Evolutionary conservation across 2,113 vertebrate genomes (phyloP).

Genomic region (Nyctereutes procyonoides): DNA sequence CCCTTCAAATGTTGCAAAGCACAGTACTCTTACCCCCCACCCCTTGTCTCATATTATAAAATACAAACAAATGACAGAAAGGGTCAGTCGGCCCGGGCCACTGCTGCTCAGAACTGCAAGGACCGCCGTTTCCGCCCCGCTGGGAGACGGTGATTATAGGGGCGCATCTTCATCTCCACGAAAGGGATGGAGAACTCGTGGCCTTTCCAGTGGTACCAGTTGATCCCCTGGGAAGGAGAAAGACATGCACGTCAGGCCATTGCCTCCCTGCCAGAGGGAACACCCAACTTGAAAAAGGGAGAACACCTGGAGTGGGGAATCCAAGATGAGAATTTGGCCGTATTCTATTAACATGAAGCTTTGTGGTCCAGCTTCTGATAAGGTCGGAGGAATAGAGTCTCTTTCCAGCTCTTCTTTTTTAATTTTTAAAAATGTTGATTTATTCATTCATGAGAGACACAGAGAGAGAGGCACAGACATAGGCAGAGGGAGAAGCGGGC

Average conservation of each 20-base stretch:
- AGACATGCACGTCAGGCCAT: conserved; percentile 41
- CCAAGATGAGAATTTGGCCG: background rate
- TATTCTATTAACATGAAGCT: background rate
- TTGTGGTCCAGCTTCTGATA: background rate
- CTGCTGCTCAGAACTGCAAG: conserved; percentile 87
- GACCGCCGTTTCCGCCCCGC: conserved; percentile 94
- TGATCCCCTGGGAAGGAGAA: conserved; percentile 92
- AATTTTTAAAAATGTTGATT: too few species aligned
- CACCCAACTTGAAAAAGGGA: background rate
- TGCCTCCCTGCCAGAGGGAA: background rate
- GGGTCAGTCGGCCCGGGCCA: conserved; percentile 72
- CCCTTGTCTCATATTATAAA: conserved; percentile 84
- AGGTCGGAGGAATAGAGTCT: too few species aligned
- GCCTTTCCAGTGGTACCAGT: conserved; percentile 99
- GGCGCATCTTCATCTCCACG: conserved; percentile 99
- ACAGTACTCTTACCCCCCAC: conserved; percentile 65
- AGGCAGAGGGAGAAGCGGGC: too few species aligned
- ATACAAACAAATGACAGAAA: conserved; percentile 87
- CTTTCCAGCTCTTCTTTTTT: background rate
- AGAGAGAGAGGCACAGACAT: too few species aligned
- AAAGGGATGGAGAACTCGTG: conserved; percentile 99
- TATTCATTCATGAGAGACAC: too few species aligned
- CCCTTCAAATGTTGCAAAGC: conserved; percentile 71
- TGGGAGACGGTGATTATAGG: conserved; percentile 92
- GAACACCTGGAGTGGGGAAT: fast-evolving